Conservation (phyloP, 2,113 vertebrate species). For the Toxotes chatareus region DNA sequence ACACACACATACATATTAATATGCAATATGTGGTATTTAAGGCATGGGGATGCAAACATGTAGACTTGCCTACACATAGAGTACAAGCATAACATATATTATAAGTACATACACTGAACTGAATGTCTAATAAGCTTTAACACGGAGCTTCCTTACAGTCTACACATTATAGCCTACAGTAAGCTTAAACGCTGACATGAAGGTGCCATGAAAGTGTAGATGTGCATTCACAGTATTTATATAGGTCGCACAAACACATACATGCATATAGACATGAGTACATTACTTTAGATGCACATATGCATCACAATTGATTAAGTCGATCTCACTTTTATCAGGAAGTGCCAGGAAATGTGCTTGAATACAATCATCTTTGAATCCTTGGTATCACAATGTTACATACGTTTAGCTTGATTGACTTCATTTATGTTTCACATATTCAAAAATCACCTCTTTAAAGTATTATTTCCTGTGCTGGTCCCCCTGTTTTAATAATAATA, state of each 20-base stretch:
- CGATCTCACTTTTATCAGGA: background rate
- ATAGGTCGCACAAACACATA: conserved; percentile 22
- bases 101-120: background rate
- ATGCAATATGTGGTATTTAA: background rate
- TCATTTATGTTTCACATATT: background rate
- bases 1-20: conserved; percentile 8
- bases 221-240: background rate
- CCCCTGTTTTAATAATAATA: background rate
- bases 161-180: conserved; percentile 25
- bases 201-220: background rate
- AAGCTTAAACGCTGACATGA: conserved; percentile 10
- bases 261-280: background rate
- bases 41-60: background rate
- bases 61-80: background rate
- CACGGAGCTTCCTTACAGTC: conserved; percentile 14
- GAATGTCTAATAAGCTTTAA: conserved; percentile 35
- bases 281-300: background rate
- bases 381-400: background rate
- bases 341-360: background rate
- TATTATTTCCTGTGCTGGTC: background rate
- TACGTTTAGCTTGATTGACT: background rate
- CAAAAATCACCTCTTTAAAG: background rate
- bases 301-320: background rate
- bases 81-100: background rate
- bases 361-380: background rate